Evolutionary conservation across 2,113 vertebrate species (phyloP).

Genomic region (Casuarius casuarius): DNA sequence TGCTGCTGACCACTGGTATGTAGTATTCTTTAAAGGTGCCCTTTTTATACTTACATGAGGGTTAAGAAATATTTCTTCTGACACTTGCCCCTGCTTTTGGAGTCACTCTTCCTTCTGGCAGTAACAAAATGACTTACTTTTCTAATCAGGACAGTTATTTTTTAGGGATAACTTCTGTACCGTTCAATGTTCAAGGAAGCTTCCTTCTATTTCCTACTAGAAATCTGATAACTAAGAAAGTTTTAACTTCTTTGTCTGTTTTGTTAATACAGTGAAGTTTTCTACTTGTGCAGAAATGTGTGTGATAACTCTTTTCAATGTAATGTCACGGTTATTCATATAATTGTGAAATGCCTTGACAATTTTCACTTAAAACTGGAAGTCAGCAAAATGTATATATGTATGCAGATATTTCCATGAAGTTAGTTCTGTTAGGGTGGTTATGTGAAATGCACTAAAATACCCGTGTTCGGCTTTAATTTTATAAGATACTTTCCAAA

Average conservation of each 20-base stretch:
- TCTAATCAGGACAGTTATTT: not conserved
- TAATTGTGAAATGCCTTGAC: not conserved
- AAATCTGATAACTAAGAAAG: not conserved
- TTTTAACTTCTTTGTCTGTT: not conserved
- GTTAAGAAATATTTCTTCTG: not conserved
- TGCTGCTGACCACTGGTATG: slow-evolving; percentile 92
- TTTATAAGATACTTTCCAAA: not conserved
- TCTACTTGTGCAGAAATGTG: not conserved
- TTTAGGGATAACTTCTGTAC: not conserved
- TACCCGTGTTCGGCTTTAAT: not conserved
- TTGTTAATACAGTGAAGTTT: not conserved
- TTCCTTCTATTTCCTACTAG: not conserved
- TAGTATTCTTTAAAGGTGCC: not conserved
- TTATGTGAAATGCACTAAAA: not conserved
- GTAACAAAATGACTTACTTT: not conserved
- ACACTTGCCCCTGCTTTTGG: not conserved
- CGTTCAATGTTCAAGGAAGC: not conserved
- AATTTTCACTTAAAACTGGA: not conserved
- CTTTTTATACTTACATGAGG: not conserved
- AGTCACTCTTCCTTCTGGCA: not conserved
- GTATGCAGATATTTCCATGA: no score
- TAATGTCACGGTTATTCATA: not conserved
- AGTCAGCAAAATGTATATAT: not conserved
- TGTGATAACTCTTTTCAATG: not conserved
- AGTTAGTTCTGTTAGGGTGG: not conserved